Evolutionary conservation across 2,888 invertebrate genomes (phyloP).

Genomic region (Ditylenchus weischeri): DNA sequence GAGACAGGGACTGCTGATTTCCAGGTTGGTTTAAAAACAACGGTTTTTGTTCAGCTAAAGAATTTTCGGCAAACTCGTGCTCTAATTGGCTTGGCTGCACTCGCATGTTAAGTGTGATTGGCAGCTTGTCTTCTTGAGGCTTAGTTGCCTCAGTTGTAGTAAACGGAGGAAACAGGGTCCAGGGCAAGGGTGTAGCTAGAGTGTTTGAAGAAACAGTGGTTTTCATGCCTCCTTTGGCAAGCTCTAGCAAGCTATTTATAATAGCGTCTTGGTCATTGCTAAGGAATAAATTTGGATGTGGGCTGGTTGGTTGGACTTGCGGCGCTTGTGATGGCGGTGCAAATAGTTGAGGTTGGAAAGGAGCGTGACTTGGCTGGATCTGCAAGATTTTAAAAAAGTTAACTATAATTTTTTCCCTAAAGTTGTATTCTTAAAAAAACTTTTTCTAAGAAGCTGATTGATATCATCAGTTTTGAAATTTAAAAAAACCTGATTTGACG

Average conservation of each 20-base stretch:
- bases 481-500: too few relatives aligned
- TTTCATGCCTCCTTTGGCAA: neutral
- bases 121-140: neutral
- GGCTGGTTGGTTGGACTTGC: neutral
- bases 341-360: neutral
- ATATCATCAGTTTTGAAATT: too few relatives aligned
- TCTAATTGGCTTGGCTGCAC: too few relatives aligned
- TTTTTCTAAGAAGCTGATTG: too few relatives aligned
- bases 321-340: neutral
- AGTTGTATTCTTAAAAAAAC: too few relatives aligned
- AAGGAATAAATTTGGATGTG: neutral
- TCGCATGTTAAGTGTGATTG: too few relatives aligned
- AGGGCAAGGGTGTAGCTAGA: neutral
- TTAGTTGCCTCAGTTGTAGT: neutral
- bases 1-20: neutral
- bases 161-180: neutral
- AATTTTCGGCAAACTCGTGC: neutral
- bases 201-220: neutral
- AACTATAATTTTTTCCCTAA: too few relatives aligned
- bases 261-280: slow-evolving; percentile 3
- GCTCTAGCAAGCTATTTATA: neutral
- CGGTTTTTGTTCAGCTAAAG: neutral
- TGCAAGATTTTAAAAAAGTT: neutral
- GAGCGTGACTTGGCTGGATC: slow-evolving; percentile 6
- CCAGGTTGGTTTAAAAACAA: neutral